Base-by-base conservation (phyloP, 2,797 vertebrate genomes). In the Kryptolebias ocellatus region DNA sequence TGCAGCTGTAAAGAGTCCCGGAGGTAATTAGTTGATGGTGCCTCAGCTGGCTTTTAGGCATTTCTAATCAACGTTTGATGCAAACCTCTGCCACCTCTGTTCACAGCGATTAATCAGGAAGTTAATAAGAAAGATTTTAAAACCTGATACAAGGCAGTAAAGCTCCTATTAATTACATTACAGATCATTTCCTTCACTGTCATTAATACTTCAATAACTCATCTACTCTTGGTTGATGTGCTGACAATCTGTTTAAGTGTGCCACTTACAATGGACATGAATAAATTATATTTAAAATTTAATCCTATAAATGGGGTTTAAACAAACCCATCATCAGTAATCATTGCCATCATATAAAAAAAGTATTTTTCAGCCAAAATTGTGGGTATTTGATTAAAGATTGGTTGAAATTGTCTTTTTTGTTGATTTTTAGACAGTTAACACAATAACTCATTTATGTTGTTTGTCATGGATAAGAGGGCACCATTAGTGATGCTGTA, bases 1-100 rank as follows among this genome's bases (percentile, higher is more conserved):
- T 60, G 51, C 63, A 60, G 51, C 56, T 72, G 46, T 53, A n/a
- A 65, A 61, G 27, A 55, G 20, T 69, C 60, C 47, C 54, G 51
- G 8, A 44, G 53, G 66, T 61, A 74, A 64, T 84, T 69, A 70
- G 29, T 31, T 7, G 2, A 64, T 44, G 12, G 67, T 52, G 45
- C 18, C 42, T 62, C 76, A 61, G 56, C 57, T 67, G 64, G 64
- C 69, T 73, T 39, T 16, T 34, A 70, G 67, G 49, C 72, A 59
- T 72, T 75, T 77, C 69, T 65, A 79, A 80, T 83, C 64, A 65
- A 52, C 34, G 51, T 37, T 71, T 70, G 58, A 71, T 59, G 59
- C 24, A 56, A 69, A 67, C 42, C 16, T 54, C 14, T 70, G 18
- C 39, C 64, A 67, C 18, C 57, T 54, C 76, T 61, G 53, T 52